Evolutionary conservation across 2,888 invertebrate species (phyloP).

Genomic region (Agonopterix arenella): DNA sequence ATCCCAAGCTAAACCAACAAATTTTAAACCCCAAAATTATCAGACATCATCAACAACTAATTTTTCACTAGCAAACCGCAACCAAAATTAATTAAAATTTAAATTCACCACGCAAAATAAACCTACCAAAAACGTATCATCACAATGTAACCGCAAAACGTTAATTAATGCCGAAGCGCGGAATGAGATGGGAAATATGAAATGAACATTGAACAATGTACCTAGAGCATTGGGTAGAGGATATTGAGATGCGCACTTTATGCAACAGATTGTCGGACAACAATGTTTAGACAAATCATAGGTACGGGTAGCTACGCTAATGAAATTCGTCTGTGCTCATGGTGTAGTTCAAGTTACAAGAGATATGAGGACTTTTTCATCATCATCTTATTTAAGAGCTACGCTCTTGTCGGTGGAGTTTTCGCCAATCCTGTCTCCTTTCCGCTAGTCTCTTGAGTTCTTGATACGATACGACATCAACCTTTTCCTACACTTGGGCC

Average conservation of each 20-base stretch:
- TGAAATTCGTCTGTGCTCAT: slow-evolving; percentile 2
- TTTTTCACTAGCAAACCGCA: too few species aligned
- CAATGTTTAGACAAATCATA: slow-evolving; percentile 7
- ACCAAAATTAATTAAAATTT: background rate
- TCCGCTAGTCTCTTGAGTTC: too few species aligned
- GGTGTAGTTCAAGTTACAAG: background rate
- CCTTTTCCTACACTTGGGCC: too few species aligned
- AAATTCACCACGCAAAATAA: background rate
- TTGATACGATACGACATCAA: too few species aligned
- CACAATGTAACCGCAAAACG: slow-evolving; percentile 11
- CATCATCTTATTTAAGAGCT: too few species aligned
- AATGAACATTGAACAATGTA: slow-evolving; percentile 14
- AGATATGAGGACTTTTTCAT: too few species aligned
- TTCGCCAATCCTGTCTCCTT: too few species aligned
- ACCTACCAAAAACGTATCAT: background rate
- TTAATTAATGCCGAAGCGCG: slow-evolving; percentile 17
- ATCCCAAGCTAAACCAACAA: too few species aligned
- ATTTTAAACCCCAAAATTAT: too few species aligned
- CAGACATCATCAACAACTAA: background rate
- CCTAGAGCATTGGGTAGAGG: background rate
- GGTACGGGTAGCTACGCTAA: slow-evolving; percentile 2
- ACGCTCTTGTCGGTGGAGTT: too few species aligned
- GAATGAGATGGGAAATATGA: background rate
- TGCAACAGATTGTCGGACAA: slow-evolving; percentile 8
- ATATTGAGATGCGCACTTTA: background rate